Base-by-base conservation (phyloP, 2,797 vertebrate genomes). In the Hydrophis major region DNA sequence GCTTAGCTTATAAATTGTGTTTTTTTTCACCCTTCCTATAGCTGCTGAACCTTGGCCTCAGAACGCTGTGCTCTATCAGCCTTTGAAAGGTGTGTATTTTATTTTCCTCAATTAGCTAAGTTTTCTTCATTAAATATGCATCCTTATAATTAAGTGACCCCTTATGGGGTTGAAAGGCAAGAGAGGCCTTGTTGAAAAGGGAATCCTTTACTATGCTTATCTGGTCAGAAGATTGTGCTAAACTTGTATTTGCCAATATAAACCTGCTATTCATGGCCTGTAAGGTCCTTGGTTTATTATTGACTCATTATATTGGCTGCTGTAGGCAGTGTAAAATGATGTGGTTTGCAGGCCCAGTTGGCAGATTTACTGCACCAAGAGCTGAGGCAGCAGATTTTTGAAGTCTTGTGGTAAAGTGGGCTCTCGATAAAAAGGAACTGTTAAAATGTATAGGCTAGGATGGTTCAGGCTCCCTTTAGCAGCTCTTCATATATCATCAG, bases 41-140 rank as follows among this genome's bases (percentile, higher is more conserved):
- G 98, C 98, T 89, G 96, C 98, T 95, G 98, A 98, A 96, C 99
- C 99, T 12, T 99, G 99, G 99, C 99, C 99, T 96, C 99, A 99
- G 97, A 99, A 98, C 96, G 99, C 99, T 83, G 98, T 98, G 0
- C 97, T 99, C 74, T 99, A 99, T 97, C 99, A 99, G 92, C 99
- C 98, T 10, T 96, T 99, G 96, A 99, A 98, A 96, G 99, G 99
- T 99, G 96, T 96, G 97, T 97, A 94, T 89, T 57, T 94, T 88
- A 10, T 92, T 95, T 95, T 96, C 91, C 91, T 94, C 87, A 95
- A 92, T 96, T 97, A 97, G 95, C 96, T 95, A 96, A 96, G 88
- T 32, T 60, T 86, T 61, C 78, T 96, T 96, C 95, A 88, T 96
- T 97, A 96, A 93, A 94, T 93, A 96, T 94, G 93, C 90, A 92